Evolutionary conservation across 2,113 vertebrate species (phyloP).

Genomic region (Vimba vimba): DNA sequence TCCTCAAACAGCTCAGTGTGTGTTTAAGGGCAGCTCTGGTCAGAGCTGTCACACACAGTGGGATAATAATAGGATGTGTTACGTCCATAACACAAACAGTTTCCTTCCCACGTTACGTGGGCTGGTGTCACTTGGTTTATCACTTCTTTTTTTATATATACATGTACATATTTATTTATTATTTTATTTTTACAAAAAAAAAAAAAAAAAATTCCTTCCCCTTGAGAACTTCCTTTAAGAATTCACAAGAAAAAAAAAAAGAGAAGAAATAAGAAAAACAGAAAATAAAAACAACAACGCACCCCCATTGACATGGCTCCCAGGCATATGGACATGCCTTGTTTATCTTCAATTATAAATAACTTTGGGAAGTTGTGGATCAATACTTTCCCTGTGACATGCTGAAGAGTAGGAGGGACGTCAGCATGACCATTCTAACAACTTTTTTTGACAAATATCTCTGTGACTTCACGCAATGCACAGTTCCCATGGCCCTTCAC

Average conservation of each 20-base stretch:
- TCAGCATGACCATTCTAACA: slow-evolving; percentile 73
- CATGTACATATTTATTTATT: slow-evolving; percentile 39
- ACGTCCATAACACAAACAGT: slow-evolving; percentile 68
- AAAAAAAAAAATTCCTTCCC: slow-evolving; percentile 34
- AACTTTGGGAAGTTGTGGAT: slow-evolving; percentile 80
- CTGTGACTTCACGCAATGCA: slow-evolving; percentile 66
- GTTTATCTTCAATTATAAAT: slow-evolving; percentile 81
- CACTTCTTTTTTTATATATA: background rate
- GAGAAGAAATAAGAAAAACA: slow-evolving; percentile 39
- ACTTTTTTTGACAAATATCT: slow-evolving; percentile 67
- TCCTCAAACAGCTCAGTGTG: slow-evolving; percentile 66
- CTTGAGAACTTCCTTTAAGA: slow-evolving; percentile 64
- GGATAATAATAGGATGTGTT: slow-evolving; percentile 81
- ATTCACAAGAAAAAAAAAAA: slow-evolving; percentile 55
- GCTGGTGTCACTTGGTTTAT: slow-evolving; percentile 68
- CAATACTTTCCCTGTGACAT: slow-evolving; percentile 75
- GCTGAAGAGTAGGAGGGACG: slow-evolving; percentile 55
- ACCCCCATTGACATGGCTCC: slow-evolving; percentile 65
- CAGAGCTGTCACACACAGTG: slow-evolving; percentile 75
- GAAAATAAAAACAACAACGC: slow-evolving; percentile 59
- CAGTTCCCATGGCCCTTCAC: slow-evolving; percentile 75
- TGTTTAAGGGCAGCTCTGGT: slow-evolving; percentile 77
- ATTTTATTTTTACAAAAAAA: slow-evolving; percentile 38
- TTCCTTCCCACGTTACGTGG: slow-evolving; percentile 78
- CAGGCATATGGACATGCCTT: slow-evolving; percentile 71